phyloP scores from a whole-genome alignment of 2,888 invertebrate species.

The Oscheius sp. region DNA sequence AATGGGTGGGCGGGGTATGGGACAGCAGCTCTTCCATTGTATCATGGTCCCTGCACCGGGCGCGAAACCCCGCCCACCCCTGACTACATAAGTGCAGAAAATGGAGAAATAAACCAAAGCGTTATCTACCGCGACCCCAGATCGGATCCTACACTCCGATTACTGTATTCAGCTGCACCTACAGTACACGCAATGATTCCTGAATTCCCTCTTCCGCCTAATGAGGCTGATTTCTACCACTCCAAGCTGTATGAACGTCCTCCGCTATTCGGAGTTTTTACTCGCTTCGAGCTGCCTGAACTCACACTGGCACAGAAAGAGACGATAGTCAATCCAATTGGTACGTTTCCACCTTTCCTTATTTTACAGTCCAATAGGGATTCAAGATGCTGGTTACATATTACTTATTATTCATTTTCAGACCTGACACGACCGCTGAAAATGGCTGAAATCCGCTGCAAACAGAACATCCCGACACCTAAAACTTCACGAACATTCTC shows the following conservation, averaged over 20 bases:
- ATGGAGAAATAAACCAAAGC: slow-evolving; percentile 23
- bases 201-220: slow-evolving; percentile 57
- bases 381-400: not conserved
- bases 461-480: not conserved
- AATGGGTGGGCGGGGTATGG: slow-evolving; percentile 10
- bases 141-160: slow-evolving; percentile 2
- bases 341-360: slow-evolving; percentile 35
- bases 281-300: slow-evolving; percentile 18
- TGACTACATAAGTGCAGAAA: slow-evolving; percentile 27
- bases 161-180: slow-evolving; percentile 18
- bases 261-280: slow-evolving; percentile 44
- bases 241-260: slow-evolving; percentile 47
- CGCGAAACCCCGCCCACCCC: slow-evolving; percentile 22
- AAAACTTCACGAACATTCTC: slow-evolving; percentile 10
- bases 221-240: slow-evolving; percentile 55
- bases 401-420: slow-evolving; percentile 16
- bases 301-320: slow-evolving; percentile 37
- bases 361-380: not conserved
- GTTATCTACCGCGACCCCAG: slow-evolving; percentile 30
- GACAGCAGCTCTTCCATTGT: slow-evolving; percentile 14
- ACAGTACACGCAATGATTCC: slow-evolving; percentile 48
- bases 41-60: not conserved
- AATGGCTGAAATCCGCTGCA: slow-evolving; percentile 25
- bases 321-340: slow-evolving; percentile 39
- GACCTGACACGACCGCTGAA: slow-evolving; percentile 33